Conservation (phyloP, 2,888 invertebrate genomes). For the Bhutanitis thaidina region DNA sequence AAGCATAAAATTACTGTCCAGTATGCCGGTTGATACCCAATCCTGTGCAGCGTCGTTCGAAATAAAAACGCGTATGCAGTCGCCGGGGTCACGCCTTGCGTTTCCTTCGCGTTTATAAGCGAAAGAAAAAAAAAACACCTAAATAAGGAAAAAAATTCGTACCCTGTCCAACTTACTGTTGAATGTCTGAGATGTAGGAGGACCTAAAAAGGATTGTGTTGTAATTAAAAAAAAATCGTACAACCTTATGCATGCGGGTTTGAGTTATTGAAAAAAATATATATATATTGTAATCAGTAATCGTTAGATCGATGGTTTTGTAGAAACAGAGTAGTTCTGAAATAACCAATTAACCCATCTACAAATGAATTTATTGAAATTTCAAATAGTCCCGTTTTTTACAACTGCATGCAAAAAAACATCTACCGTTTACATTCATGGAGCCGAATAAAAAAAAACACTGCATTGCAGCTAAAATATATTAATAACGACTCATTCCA, state of each 20-base stretch:
- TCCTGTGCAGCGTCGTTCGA: neutral
- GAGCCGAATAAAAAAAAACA: too few species aligned
- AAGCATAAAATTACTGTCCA: slow-evolving; percentile 13
- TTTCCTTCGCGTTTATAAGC: slow-evolving; percentile 4
- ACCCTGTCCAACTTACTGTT: neutral
- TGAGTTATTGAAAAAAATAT: slow-evolving; percentile 12
- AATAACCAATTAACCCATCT: too few species aligned
- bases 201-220: slow-evolving; percentile 6
- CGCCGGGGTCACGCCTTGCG: slow-evolving; percentile 4
- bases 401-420: too few species aligned
- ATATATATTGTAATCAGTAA: slow-evolving; percentile 7
- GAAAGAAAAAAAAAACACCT: neutral
- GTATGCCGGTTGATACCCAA: slow-evolving; percentile 14
- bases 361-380: too few species aligned
- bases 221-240: slow-evolving; percentile 1
- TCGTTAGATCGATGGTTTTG: neutral
- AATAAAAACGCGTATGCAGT: neutral
- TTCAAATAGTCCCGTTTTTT: too few species aligned
- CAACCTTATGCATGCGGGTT: neutral
- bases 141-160: slow-evolving; percentile 12
- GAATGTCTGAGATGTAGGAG: neutral
- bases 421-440: too few species aligned
- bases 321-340: neutral
- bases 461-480: neutral
- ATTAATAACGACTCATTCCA: slow-evolving; percentile 1